Conservation (phyloP, 2,888 invertebrate genomes). For the Chelonus formosanus region DNA sequence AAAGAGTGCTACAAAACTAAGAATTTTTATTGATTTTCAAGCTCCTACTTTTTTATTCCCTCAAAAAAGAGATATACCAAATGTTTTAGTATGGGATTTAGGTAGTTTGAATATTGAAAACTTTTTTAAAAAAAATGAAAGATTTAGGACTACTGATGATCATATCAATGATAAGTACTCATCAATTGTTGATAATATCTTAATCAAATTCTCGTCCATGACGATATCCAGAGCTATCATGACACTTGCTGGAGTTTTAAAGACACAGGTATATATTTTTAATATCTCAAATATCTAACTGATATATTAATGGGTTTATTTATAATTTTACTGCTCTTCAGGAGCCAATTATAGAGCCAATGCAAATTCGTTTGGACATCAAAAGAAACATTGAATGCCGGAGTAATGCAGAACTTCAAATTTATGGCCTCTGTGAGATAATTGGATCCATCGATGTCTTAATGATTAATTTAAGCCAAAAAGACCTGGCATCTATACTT, state of each 20-base stretch:
- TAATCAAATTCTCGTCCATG: slow-evolving; percentile 74
- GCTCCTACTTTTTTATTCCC: slow-evolving; percentile 81
- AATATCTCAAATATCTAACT: background rate
- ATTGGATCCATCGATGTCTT: slow-evolving; percentile 75
- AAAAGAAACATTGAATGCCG: slow-evolving; percentile 71
- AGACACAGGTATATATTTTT: slow-evolving; percentile 71
- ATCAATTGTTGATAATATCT: slow-evolving; percentile 74
- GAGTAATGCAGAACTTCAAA: slow-evolving; percentile 50
- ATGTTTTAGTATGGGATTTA: slow-evolving; percentile 78
- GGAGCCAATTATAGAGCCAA: slow-evolving; percentile 81
- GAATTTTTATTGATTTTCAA: slow-evolving; percentile 74
- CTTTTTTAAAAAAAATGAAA: slow-evolving; percentile 74
- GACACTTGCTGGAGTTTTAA: slow-evolving; percentile 76
- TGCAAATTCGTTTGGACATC: slow-evolving; percentile 76
- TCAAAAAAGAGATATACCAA: slow-evolving; percentile 81
- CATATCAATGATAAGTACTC: slow-evolving; percentile 31
- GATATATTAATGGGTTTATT: background rate
- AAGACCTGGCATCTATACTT: slow-evolving; percentile 77
- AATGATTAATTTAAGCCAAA: slow-evolving; percentile 76
- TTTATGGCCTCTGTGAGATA: slow-evolving; percentile 68
- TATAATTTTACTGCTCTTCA: slow-evolving; percentile 47
- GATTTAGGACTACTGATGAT: slow-evolving; percentile 33
- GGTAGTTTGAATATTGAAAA: slow-evolving; percentile 82
- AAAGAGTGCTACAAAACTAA: slow-evolving; percentile 68
- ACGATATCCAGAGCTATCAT: slow-evolving; percentile 77